Base-by-base conservation (phyloP, 2,113 vertebrate species). In the Herpailurus yagouaroundi region DNA sequence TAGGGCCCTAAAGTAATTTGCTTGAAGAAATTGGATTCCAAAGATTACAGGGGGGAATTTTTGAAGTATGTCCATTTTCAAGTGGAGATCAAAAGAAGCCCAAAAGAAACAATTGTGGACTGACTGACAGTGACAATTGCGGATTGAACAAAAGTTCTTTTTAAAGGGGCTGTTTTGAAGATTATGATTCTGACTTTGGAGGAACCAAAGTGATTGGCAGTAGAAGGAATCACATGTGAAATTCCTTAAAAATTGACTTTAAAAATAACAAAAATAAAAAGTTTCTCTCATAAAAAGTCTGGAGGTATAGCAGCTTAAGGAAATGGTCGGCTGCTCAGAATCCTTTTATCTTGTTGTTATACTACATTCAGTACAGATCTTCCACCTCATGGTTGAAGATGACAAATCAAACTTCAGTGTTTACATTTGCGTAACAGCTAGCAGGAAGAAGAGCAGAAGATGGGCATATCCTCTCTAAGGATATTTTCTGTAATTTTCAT, bases 1-100 rank as follows among this genome's bases (percentile, higher is more conserved):
- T 96, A 97, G 97, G 82, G 45, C n/a, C 18, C 41, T 87, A 19
- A 87, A 83, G 23, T 63, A 71, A 91, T 60, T 38, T 82, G 33
- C 36, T 91, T 25, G 31, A 91, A 73, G 76, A 87, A 52, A 45
- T 33, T 60, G 14, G 21, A 7, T 79, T n/a, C 50, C 45, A 31
- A 16, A 18, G 18, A 76, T 48, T 21, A 29, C 8, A 31, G 92
- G 95, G 4, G 21, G 21, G 69, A 25, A 38, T 73, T 73, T 73
- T 73, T 73, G 10, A 73, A 38, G 36, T 11, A 25, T 23, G 19
- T 38, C 69, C n/a, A 12, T 71, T 38, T 19, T 71, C n/a, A 19
- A 71, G 19, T 12, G 36, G 36, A 13, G 69, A 73, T 73, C 68
- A 38, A 38, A 38, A 38, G 36, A 38, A 73, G 36, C 69, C 69